Conservation (phyloP, 1,140 invertebrate species). For the Caerostris darwini region DNA sequence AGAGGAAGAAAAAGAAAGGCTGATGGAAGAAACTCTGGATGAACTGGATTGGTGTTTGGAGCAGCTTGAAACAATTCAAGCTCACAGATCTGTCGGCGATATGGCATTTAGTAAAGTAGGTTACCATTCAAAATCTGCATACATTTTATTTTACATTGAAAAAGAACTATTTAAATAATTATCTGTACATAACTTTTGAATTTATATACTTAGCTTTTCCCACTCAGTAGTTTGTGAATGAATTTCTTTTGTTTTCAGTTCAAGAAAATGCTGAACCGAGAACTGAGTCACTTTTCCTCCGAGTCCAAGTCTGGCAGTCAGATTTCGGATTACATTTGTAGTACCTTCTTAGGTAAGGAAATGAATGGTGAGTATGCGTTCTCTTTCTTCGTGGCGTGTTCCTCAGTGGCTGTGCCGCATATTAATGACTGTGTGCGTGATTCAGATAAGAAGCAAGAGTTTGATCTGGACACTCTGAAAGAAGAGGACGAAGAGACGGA, state of each 20-base stretch:
- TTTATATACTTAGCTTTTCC: neutral
- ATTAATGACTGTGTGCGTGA: neutral
- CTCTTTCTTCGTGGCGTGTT: neutral
- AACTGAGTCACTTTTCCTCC: constrained; percentile 98
- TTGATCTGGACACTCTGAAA: constrained; percentile 86
- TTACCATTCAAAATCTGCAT: too few species aligned
- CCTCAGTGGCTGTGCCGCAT: neutral
- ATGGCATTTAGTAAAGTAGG: constrained; percentile 97
- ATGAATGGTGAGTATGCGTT: constrained; percentile 54
- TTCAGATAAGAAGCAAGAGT: constrained; percentile 96
- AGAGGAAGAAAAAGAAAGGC: constrained; percentile 72
- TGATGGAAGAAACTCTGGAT: constrained; percentile 97
- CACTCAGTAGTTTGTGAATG: neutral
- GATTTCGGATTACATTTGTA: constrained; percentile 98
- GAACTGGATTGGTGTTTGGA: constrained; percentile 99
- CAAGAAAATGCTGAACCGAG: constrained; percentile 99
- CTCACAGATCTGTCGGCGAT: constrained; percentile 98
- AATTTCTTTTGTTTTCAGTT: constrained; percentile 88
- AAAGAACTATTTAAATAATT: too few species aligned
- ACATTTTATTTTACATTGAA: too few species aligned
- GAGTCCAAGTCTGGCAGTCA: constrained; percentile 99
- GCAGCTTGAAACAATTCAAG: constrained; percentile 99
- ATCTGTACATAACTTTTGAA: too few species aligned
- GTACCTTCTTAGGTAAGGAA: constrained; percentile 96
- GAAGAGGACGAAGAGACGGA: constrained; percentile 71